phyloP scores from a whole-genome alignment of 2,797 vertebrate genomes.

The Champsocephalus esox region DNA sequence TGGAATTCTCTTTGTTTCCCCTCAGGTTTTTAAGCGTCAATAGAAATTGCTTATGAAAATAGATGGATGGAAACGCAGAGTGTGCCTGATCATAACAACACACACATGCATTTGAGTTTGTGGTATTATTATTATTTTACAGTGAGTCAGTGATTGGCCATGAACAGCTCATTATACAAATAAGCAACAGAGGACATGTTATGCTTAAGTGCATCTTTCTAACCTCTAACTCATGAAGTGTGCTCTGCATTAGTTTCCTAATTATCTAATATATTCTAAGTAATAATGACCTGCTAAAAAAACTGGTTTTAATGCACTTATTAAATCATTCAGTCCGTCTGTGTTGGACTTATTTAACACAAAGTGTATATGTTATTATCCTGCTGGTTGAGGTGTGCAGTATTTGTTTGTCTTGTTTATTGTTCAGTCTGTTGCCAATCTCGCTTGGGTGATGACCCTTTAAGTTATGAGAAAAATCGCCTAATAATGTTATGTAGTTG shows the following conservation, averaged over 20 bases:
- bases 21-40: no score
- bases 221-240: conserved; percentile 1
- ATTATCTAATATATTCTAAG: conserved; percentile 32
- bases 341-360: conserved; percentile 18
- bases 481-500: conserved; percentile 48
- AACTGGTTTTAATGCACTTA: conserved; percentile 26
- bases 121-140: conserved; percentile 9
- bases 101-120: conserved; percentile 20
- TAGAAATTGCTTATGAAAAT: no score
- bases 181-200: conserved; percentile 3
- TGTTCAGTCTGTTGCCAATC: conserved; percentile 30
- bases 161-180: conserved; percentile 4
- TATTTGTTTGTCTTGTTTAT: conserved; percentile 34
- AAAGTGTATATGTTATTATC: conserved; percentile 40
- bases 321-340: conserved; percentile 15
- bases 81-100: conserved; percentile 19
- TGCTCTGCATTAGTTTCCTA: conserved; percentile 12
- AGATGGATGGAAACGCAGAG: not conserved
- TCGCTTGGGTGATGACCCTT: conserved; percentile 30
- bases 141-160: not conserved
- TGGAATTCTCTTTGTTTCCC: no score
- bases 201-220: conserved; percentile 3
- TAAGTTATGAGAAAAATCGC: conserved; percentile 26
- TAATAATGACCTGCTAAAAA: conserved; percentile 30
- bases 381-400: conserved; percentile 25